A percentile compares a stretch with the other conserved stretches of the same genome.
phyloP scores from a whole-genome alignment of 1,140 invertebrate species.

The Diachasma alloeum region DNA sequence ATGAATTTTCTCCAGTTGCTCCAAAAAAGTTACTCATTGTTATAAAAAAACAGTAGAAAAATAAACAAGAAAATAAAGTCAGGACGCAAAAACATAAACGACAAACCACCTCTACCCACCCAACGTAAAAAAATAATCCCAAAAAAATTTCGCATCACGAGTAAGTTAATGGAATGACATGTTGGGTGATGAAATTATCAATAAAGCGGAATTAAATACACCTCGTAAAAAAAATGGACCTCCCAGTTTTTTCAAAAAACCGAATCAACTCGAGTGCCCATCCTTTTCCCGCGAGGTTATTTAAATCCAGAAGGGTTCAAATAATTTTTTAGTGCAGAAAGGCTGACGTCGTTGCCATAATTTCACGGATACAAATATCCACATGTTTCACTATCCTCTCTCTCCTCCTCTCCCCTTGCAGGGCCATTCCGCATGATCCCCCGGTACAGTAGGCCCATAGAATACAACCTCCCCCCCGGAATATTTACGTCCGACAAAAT shows the following conservation, averaged over 20 bases:
- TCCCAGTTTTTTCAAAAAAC: neutral
- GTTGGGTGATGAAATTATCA: neutral
- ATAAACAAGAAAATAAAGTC: too few relatives aligned
- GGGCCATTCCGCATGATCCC: neutral
- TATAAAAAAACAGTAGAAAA: too few relatives aligned
- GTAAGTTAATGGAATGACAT: neutral
- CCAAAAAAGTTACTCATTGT: too few relatives aligned
- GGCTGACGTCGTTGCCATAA: neutral
- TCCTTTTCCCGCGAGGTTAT: neutral
- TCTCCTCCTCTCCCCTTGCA: neutral
- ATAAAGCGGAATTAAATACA: neutral
- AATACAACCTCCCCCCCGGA: slow-evolving; percentile 18
- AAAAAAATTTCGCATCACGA: neutral
- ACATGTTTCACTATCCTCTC: slow-evolving; percentile 24
- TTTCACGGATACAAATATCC: slow-evolving; percentile 5
- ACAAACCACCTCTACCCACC: too few relatives aligned
- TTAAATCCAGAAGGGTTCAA: neutral
- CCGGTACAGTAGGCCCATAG: neutral
- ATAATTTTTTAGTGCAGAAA: neutral
- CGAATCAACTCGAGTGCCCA: neutral
- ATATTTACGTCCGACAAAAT: slow-evolving; percentile 1
- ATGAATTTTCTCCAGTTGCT: too few relatives aligned
- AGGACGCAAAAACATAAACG: too few relatives aligned
- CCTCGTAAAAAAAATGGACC: neutral
- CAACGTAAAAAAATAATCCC: too few relatives aligned